Conservation (phyloP, 2,888 invertebrate species). For the Acanthococcus lagerstroemiae region DNA sequence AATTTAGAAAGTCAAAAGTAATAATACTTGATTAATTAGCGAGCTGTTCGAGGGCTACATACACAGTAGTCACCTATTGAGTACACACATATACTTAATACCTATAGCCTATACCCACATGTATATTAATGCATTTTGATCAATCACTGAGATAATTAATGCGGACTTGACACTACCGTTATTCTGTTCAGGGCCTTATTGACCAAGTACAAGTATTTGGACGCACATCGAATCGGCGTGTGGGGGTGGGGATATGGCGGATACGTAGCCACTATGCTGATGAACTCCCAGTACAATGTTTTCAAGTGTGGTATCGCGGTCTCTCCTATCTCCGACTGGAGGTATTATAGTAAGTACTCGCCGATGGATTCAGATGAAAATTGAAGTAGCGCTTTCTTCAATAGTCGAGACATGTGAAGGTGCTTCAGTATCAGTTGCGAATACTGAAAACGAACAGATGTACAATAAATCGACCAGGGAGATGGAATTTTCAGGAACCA, state of each 20-base stretch:
- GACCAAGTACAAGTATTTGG: constrained; percentile 70
- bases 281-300: constrained; percentile 64
- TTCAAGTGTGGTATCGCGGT: constrained; percentile 77
- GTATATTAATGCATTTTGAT: too few species aligned
- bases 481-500: too few species aligned
- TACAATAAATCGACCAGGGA: too few species aligned
- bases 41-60: neutral
- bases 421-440: too few species aligned
- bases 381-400: neutral
- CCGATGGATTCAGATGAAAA: neutral
- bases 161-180: too few species aligned
- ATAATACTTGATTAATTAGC: neutral
- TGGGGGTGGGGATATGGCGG: constrained; percentile 87
- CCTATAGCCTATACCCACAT: too few species aligned
- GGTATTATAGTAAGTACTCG: constrained; percentile 44
- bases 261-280: constrained; percentile 68
- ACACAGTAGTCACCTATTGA: too few species aligned
- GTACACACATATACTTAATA: too few species aligned
- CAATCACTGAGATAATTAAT: too few species aligned
- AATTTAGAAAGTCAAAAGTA: constrained; percentile 31
- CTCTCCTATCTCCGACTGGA: constrained; percentile 75
- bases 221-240: constrained; percentile 67
- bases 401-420: too few species aligned
- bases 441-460: too few species aligned
- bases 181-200: constrained; percentile 55